Evolutionary conservation across 2,888 invertebrate species (phyloP), one percentile per base, ranked within the genome.

Genomic region (Entomobrya multifasciata): DNA sequence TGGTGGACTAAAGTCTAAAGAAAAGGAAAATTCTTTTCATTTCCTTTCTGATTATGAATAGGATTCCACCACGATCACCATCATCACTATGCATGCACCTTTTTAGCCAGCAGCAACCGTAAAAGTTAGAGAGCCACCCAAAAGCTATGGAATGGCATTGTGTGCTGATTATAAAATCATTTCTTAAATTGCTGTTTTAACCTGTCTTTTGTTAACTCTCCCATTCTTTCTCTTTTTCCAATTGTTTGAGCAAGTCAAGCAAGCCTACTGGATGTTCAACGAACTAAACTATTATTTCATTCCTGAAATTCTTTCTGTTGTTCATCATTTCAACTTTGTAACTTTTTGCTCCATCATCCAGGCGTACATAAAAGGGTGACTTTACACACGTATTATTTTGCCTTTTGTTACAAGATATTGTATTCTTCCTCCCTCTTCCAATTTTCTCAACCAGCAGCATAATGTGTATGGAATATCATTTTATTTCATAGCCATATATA

Each of bases 331-430:
- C 30, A 62, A 62, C 49, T 49, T 70, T 70, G 62, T 62, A 65
- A 41, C 41, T 65, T 74, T 82, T 62, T 82, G 82, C 82, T 62
- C 57, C 57, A 60, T 82, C 82, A 82, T 74, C 82, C 74, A 82
- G 74, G 74, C 82, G 82, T 82, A n/a, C n/a, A n/a, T n/a, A 49
- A 74, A 82, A 82, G 82, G 82, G 74, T 82, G 60, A 82, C 36
- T 44, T 62, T 57, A 17, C 27, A n/a, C 17, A 10, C 36, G 10
- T 8, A 36, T 6, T 36, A 36, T 65, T 65, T 65, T 17, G 36
- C 55, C 36, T 4, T 76, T 52, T 76, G 72, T 74, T 74, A 3
- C 15, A 49, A 15, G 27, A n/a, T 4, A 15, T 13, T 49, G 72
- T 49, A 15, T 8, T 52, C 15, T 36, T 52, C 15, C 60, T 15